Conservation (phyloP, 2,888 invertebrate species). For the Cephus pulcher region DNA sequence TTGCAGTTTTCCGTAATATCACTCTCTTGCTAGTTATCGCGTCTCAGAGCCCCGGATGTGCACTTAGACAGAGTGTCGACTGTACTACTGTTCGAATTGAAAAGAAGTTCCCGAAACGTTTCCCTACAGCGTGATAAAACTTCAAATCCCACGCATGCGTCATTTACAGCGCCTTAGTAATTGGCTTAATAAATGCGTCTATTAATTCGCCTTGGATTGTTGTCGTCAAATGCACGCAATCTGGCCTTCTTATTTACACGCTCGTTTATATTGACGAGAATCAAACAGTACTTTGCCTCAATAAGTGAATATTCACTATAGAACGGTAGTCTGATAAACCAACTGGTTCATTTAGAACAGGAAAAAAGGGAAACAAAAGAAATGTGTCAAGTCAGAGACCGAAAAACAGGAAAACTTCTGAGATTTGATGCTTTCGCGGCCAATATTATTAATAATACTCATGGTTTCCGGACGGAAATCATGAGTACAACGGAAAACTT, state of each 20-base stretch:
- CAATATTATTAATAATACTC: too few relatives aligned
- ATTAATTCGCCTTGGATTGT: conserved; percentile 19
- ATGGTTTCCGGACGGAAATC: too few relatives aligned
- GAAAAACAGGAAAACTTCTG: too few relatives aligned
- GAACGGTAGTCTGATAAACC: not conserved
- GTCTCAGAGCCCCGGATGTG: too few relatives aligned
- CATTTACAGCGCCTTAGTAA: conserved; percentile 9
- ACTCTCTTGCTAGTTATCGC: too few relatives aligned
- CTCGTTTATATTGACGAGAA: not conserved
- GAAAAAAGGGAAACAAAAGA: not conserved
- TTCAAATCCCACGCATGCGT: not conserved
- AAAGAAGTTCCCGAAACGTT: not conserved
- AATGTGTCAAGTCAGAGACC: too few relatives aligned
- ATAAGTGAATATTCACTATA: not conserved
- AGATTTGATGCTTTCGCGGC: too few relatives aligned
- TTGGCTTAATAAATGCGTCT: conserved; percentile 19
- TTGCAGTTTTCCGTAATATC: too few relatives aligned
- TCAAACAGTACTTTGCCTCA: not conserved
- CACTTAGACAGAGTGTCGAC: too few relatives aligned
- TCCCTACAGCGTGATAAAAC: not conserved
- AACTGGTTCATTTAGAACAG: not conserved
- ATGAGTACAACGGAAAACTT: too few relatives aligned
- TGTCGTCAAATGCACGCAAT: conserved; percentile 1
- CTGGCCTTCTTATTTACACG: not conserved
- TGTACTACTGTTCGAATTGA: conserved; percentile 22